Base-by-base conservation (phyloP, 1,140 invertebrate species). In the Oscheius sp. region DNA sequence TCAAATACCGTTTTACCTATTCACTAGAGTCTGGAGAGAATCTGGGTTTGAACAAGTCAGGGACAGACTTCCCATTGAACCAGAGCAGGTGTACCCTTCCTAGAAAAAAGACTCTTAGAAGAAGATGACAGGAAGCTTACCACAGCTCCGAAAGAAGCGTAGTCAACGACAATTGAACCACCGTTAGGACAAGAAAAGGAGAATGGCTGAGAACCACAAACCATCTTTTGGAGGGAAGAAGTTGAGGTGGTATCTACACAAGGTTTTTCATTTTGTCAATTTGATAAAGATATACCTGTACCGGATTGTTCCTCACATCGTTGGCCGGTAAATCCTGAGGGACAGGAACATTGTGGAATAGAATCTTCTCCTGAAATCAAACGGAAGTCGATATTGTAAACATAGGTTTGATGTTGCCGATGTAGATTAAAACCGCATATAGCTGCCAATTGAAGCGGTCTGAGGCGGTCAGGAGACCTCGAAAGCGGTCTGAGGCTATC, bases 121-220 rank as follows among this genome's bases (percentile, higher is more conserved):
- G n/a, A n/a, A n/a, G 38, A 42, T 42, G 38, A n/a, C n/a, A 10
- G 10, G 10, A n/a, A 42, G n/a, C 55, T 31, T 29, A 70, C 68
- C 68, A 61, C 52, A 34, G 68, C 49, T n/a, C 69, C 69, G 36
- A 58, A 71, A 13, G 69, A 71, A 7, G 69, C 69, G 34, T 49
- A 71, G 31, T 71, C 69, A 10, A 71, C 69, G 2, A 23, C 20
- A 55, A 71, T 71, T 28, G 69, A 63, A n/a, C 45, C 28, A 1
- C 34, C 59, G 46, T 65, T 63, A 4, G 36, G 59, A 52, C 69
- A 71, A 1, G 69, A 63, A 38, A 71, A 71, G 32, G 32, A 42
- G 15, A 63, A 32, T n/a, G 15, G 10, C 26, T 64, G 58, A 34
- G 58, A 71, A 49, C 34, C 69, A 20, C 28, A 35, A 45, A 42